phyloP scores from a whole-genome alignment of 2,888 invertebrate species.

The Clitarchus hookeri region DNA sequence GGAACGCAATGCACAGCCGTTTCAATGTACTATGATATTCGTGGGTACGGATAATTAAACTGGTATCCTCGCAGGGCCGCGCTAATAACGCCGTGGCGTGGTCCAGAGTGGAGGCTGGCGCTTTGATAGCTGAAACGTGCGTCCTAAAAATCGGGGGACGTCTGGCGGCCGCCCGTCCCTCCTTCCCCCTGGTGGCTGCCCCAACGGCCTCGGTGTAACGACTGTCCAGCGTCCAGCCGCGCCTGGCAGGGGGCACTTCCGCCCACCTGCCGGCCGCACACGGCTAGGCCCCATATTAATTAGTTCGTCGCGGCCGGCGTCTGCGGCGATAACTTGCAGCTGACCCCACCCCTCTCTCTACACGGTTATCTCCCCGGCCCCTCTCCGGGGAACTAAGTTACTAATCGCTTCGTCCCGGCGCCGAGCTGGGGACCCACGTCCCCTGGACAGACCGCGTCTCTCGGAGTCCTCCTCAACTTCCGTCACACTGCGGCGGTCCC shows the following conservation, averaged over 20 bases:
- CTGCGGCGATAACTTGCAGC: constrained; percentile 3
- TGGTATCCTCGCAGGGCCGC: no score
- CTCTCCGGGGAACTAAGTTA: background rate
- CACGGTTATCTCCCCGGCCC: background rate
- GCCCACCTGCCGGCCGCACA: background rate
- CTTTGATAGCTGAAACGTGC: no score
- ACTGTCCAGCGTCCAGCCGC: background rate
- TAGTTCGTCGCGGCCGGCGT: background rate
- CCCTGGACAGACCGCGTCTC: no score
- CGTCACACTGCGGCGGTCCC: no score
- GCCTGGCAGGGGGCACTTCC: background rate
- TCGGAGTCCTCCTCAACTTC: no score
- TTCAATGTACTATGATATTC: no score
- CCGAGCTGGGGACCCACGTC: no score
- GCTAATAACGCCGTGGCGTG: no score
- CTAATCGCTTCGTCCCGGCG: no score
- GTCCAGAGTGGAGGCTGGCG: no score
- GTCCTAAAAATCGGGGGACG: background rate
- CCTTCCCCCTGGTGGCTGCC: background rate
- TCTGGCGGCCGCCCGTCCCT: background rate
- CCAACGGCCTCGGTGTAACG: background rate
- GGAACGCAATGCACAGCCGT: no score
- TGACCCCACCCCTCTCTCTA: background rate
- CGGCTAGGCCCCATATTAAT: background rate
- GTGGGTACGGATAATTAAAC: no score